Evolutionary conservation across 2,797 vertebrate genomes (phyloP).

Genomic region (Eulemur mongoz): DNA sequence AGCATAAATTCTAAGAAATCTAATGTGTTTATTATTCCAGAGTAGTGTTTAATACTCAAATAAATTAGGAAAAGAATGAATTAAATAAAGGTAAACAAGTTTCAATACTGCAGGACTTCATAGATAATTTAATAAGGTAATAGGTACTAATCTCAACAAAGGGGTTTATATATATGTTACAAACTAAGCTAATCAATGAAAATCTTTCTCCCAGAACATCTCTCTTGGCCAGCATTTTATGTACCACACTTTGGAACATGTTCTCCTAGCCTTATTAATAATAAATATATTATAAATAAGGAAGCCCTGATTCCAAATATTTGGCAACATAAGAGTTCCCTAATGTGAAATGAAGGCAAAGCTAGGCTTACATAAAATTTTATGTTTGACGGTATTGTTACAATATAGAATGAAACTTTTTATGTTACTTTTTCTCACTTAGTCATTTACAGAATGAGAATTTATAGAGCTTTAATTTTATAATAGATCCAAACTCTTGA

Average conservation of each 20-base stretch:
- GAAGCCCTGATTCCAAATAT: not conserved
- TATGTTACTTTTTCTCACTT: not conserved
- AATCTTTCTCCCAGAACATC: not conserved
- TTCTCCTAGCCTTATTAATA: not conserved
- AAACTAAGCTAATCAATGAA: not conserved
- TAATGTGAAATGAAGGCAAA: not conserved
- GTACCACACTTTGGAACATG: not conserved
- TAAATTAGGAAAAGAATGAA: not conserved
- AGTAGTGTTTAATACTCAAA: not conserved
- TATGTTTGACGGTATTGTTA: not conserved
- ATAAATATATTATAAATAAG: not conserved
- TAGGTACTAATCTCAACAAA: not conserved
- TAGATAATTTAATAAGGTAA: not conserved
- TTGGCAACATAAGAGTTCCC: not conserved
- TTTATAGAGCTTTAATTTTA: constrained; percentile 25
- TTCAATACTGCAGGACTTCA: not conserved
- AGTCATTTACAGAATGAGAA: not conserved
- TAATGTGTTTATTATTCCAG: not conserved
- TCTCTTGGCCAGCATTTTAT: not conserved
- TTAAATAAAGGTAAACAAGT: not conserved
- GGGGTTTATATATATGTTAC: not conserved
- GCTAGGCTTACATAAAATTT: not conserved
- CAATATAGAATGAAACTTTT: not conserved
- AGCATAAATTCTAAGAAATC: too few relatives aligned
- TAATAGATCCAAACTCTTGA: not conserved